Conservation (phyloP, 2,888 invertebrate genomes). For the Thera britannica region DNA sequence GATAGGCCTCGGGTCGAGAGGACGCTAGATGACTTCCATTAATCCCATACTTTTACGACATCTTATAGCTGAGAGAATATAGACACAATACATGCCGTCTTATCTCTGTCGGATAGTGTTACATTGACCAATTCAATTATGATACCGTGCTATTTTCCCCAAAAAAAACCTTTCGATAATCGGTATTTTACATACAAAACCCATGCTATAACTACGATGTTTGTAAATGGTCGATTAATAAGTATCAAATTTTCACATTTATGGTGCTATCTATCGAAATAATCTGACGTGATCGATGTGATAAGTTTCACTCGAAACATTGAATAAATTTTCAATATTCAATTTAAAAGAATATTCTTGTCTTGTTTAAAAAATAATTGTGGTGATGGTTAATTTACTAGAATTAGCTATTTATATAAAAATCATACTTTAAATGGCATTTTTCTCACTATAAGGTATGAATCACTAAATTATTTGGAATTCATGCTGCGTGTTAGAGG, state of each 20-base stretch:
- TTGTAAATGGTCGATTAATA: conserved; percentile 31
- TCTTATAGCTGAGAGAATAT: background rate
- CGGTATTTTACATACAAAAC: conserved; percentile 22
- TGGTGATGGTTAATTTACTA: background rate
- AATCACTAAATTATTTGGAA: no score
- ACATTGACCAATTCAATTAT: conserved; percentile 60
- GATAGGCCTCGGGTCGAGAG: conserved; percentile 60
- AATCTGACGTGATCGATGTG: conserved; percentile 31
- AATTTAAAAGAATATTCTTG: background rate
- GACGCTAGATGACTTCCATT: conserved; percentile 58
- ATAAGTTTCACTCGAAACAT: conserved; percentile 37
- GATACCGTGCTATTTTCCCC: conserved; percentile 50
- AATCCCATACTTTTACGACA: conserved; percentile 52
- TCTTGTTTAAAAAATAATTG: background rate
- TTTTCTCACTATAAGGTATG: no score
- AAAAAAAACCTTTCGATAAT: conserved; percentile 19
- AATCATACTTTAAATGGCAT: no score
- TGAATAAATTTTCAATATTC: conserved; percentile 12
- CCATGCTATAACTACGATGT: conserved; percentile 24
- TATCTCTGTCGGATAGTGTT: conserved; percentile 58
- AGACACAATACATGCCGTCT: conserved; percentile 49
- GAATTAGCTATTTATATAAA: no score
- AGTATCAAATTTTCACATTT: conserved; percentile 24
- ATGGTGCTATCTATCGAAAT: conserved; percentile 23
- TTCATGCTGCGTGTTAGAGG: no score